Conservation (phyloP, 2,113 vertebrate species). For the Trichechus manatus region DNA sequence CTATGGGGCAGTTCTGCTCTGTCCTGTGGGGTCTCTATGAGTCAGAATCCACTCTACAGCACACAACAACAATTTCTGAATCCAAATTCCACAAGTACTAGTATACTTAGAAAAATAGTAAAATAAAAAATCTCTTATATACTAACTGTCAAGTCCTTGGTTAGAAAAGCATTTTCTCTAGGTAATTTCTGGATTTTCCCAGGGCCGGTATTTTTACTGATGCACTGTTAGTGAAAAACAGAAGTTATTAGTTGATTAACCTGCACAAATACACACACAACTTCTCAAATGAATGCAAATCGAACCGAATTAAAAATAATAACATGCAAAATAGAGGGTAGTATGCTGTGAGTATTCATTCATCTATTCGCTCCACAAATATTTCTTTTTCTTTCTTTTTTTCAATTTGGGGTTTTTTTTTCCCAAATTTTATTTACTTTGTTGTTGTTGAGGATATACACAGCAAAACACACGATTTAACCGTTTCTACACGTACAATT, state of each 20-base stretch:
- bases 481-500: too few species aligned
- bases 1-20: neutral
- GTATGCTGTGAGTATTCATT: accelerated
- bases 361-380: neutral
- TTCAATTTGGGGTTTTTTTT: too few species aligned
- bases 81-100: neutral
- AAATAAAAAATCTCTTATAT: neutral
- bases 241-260: neutral
- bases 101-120: neutral
- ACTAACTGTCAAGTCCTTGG: slow-evolving; percentile 92
- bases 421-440: too few species aligned
- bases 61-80: neutral
- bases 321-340: neutral
- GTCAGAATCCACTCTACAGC: neutral
- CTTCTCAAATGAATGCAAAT: neutral
- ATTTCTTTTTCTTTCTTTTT: too few species aligned
- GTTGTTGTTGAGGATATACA: too few species aligned
- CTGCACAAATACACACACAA: neutral
- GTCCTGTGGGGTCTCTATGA: neutral
- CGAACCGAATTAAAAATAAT: neutral
- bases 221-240: slow-evolving; percentile 86
- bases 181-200: slow-evolving; percentile 90
- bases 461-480: too few species aligned
- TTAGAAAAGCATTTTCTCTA: slow-evolving; percentile 90
- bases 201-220: slow-evolving; percentile 90